A percentile compares a stretch with the other conserved stretches of the same genome.
phyloP scores from a whole-genome alignment of 1,140 invertebrate genomes.

The Procambarus virginalis region DNA sequence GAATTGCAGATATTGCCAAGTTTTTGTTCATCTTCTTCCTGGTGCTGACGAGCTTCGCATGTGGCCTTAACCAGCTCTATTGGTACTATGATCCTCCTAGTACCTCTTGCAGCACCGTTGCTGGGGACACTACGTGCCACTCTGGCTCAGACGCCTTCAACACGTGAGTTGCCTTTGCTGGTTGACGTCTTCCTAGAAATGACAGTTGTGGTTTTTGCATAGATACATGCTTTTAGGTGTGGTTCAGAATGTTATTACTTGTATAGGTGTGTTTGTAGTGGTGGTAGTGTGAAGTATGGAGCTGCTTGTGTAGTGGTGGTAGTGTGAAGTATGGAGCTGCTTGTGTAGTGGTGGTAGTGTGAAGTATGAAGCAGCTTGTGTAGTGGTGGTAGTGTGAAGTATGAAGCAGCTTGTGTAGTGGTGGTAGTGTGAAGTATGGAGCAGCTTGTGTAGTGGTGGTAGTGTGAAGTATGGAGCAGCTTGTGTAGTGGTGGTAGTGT shows the following conservation, averaged over 20 bases:
- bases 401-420: no score
- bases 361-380: no score
- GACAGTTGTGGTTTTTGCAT: not conserved
- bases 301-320: not conserved
- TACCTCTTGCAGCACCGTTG: conserved; percentile 65
- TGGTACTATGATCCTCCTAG: conserved; percentile 78
- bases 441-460: no score
- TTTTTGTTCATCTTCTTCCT: conserved; percentile 77
- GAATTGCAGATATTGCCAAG: conserved; percentile 74
- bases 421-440: no score
- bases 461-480: no score
- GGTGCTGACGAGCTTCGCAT: conserved; percentile 73
- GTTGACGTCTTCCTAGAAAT: not conserved
- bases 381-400: no score
- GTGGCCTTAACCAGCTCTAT: conserved; percentile 77
- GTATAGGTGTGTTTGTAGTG: no score
- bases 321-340: not conserved
- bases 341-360: not conserved
- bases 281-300: not conserved
- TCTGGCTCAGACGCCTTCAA: conserved; percentile 72
- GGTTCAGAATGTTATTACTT: no score
- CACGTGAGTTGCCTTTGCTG: conserved; percentile 70
- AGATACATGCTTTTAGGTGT: no score
- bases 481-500: not conserved
- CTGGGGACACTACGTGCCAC: conserved; percentile 71